Base-by-base conservation (phyloP, 64 coral and sea anemone species). In the Montipora sp. region DNA sequence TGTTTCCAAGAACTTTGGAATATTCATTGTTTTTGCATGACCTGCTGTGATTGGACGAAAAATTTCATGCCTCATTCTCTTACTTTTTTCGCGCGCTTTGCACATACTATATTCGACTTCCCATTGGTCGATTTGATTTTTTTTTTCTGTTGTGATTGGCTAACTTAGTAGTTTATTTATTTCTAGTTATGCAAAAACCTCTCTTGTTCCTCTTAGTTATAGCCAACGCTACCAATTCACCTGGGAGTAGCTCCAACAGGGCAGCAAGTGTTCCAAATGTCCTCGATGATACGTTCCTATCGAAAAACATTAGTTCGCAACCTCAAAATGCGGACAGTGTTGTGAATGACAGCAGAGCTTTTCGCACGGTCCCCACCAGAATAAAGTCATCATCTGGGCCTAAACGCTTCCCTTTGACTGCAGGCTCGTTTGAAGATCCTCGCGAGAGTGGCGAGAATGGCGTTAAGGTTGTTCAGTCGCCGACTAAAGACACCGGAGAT, bases 281-380 rank as follows among this genome's bases (percentile, higher is more conserved):
- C 2, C 13, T 46, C 3, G 82, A 85, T 19, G 82, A 72, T 67
- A 49, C 8, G 45, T 22, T 19, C 14, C 9, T 85, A 16, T 7
- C 20, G 1, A 43, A 45, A 10, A 24, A 61, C 8, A 11, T n/a
- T 61, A 8, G 11, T 43, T 23, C 49, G 14, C 14, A 85, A 14
- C 63, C 19, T 50, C 44, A 8, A 50, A 18, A 5, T 50, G 45
- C 16, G 18, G 0, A 19, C 16, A 49, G 44, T 15, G 66, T 51
- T 24, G 21, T 16, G 13, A 71, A 72, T 9, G 50, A 76, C 71
- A 57, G 13, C 48, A 88, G 20, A 59, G 70, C 46, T 77, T 88
- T 76, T 48, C 20, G 55, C 23, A 88, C 70, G 4, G 50, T 77
- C 13, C 87, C 75, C 0, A 85, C 70, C 82, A 85, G 87, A 1